Base-by-base conservation (phyloP, 2,113 vertebrate species). In the Planiliza haematocheilus region DNA sequence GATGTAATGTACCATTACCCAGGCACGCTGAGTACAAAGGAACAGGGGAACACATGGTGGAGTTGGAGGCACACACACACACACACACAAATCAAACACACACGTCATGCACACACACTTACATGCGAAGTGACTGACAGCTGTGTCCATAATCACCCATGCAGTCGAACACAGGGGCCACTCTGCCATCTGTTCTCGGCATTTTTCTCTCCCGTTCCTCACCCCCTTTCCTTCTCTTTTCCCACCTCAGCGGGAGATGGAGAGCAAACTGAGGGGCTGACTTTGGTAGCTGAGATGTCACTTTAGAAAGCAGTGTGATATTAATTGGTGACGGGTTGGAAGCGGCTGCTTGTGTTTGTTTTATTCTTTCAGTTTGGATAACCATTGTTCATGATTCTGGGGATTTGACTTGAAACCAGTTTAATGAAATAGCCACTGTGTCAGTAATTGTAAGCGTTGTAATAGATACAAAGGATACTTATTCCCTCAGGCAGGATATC, bases 71-170 rank as follows among this genome's bases (percentile, higher is more conserved):
- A 14, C 21, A 46, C 8, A 39, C 46, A 10, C 38, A 56, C 41
- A 41, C 36, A 3, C 48, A 61, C 69, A 73, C 11, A 59, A 64
- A 48, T 68, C 71, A 85, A 53, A 70, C 63, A 51, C 62, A 41
- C 64, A 61, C 53, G 5, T 30, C 24, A 53, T 55, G 52, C 21
- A 67, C 34, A 61, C 63, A 85, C 74, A 76, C 81, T 24, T 9
- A 81, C 58, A 70, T 66, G 62, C 52, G 74, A 66, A 84, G 53
- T 85, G 87, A 89, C 77, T 88, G 89, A 88, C 93, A 94, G 92
- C 89, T 93, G 91, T 84, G 89, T 85, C 90, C 79, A 89, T 92
- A 91, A 91, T 87, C 85, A 86, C 85, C 82, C 83, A 83, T 45
- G 75, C 88, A 81, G 80, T 64, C 72, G 82, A 86, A 89, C 82